Base-by-base conservation (phyloP, 2,888 invertebrate genomes). In the Glyphotaelius pellucidus region DNA sequence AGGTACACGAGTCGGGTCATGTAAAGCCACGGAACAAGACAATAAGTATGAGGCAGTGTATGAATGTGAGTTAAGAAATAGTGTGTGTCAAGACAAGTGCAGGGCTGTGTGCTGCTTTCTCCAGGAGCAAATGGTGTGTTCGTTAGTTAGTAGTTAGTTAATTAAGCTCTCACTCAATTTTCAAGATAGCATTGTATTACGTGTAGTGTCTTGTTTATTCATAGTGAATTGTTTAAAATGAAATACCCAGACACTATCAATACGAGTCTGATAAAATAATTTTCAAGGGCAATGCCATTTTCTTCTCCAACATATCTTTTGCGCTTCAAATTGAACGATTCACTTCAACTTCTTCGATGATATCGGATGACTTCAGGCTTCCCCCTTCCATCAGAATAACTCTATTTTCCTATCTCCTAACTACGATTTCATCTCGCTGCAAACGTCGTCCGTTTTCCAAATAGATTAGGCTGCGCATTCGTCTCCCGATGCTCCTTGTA, bases 391-490 rank as follows among this genome's bases (percentile, higher is more conserved):
- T 67, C 52, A 67, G 52, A 67, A 67, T 67, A 7, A 7, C 7
- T 25, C 25, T 67, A 3, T 67, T 67, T 67, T 38, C 35, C n/a
- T 85, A 85, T 85, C 42, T 85, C n/a, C 42, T 38, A 85, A 42
- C 85, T 42, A 83, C 25, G 32, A 19, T 85, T 85, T 38, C 7
- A 85, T 38, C 85, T 42, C 25, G 0, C 38, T 85, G 42, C 85
- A 85, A 85, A 85, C 38, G 85, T 32, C 85, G 85, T 85, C 85
- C 85, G 35, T 38, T 85, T 85, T 31, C 42, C 42, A 42, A 85
- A 85, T 85, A 85, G 85, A 85, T 85, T 85, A 85, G 85, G 32
- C 85, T 42, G 38, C 85, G 85, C 85, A 38, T 85, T 85, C 85
- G 85, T 42, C 35, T 42, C n/a, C 12, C 25, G 38, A 25, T 42